A percentile compares a stretch with the other conserved stretches of the same genome.
Conservation (phyloP, 1,140 invertebrate genomes). For the Drosophila paulistorum region DNA sequence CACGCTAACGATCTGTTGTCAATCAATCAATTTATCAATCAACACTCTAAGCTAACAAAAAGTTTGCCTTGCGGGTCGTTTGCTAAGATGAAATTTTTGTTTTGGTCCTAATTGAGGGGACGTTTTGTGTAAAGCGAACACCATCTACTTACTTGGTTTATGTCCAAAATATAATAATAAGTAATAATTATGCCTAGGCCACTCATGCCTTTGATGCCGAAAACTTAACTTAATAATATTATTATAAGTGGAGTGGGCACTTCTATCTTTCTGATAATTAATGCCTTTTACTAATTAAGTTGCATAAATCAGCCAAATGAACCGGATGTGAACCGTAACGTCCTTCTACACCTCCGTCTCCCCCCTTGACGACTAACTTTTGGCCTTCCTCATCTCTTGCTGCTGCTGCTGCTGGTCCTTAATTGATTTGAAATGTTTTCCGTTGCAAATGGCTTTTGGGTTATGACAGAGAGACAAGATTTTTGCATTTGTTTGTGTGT, state of each 20-base stretch:
- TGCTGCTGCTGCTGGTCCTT: conserved; percentile 20
- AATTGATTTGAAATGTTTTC: conserved; percentile 73
- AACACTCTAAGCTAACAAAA: conserved; percentile 36
- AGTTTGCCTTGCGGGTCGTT: not conserved
- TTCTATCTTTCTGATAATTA: conserved; percentile 9
- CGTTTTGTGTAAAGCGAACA: not conserved
- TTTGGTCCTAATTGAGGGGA: not conserved
- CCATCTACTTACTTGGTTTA: not conserved
- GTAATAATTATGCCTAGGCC: not conserved
- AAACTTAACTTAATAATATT: conserved; percentile 4
- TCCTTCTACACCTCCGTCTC: not conserved
- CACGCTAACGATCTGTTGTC: conserved; percentile 61
- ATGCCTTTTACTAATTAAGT: conserved; percentile 61
- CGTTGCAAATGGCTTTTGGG: conserved; percentile 45
- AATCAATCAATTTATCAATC: conserved; percentile 79
- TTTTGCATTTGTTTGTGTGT: conserved; percentile 68
- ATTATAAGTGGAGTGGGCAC: conserved; percentile 1
- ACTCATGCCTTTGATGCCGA: not conserved
- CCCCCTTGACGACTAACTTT: no score
- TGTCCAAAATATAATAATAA: not conserved
- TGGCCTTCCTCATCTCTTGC: conserved; percentile 1
- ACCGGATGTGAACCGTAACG: conserved; percentile 41
- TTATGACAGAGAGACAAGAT: conserved; percentile 48
- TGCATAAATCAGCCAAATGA: conserved; percentile 71
- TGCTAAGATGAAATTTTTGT: conserved; percentile 26